A percentile compares a stretch with the other conserved stretches of the same genome.
Conservation (phyloP, 2,888 invertebrate genomes). For the Peribatodes rhomboidaria region DNA sequence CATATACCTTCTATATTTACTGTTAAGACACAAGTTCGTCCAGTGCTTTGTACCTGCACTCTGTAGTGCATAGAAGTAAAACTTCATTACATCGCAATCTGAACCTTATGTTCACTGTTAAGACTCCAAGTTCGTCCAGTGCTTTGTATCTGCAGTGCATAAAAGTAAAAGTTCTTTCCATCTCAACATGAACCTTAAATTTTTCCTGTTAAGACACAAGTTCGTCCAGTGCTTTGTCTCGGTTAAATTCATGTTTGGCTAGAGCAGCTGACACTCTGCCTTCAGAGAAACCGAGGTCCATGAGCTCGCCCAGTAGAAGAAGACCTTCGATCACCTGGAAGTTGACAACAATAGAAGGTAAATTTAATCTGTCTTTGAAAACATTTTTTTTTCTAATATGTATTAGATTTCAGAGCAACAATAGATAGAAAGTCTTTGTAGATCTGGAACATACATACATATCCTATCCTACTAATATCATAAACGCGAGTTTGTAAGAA, state of each 20-base stretch:
- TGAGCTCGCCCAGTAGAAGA: slow-evolving; percentile 91
- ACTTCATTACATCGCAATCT: background rate
- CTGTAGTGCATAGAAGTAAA: background rate
- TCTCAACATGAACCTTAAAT: slow-evolving; percentile 13
- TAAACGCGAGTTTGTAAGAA: too few relatives aligned
- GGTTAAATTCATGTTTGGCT: slow-evolving; percentile 92
- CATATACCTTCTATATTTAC: background rate
- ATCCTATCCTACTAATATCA: too few relatives aligned
- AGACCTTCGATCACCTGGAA: slow-evolving; percentile 93
- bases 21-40: background rate
- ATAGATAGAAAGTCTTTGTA: too few relatives aligned
- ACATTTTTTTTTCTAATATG: too few relatives aligned
- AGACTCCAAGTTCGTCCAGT: slow-evolving; percentile 92
- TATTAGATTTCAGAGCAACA: too few relatives aligned
- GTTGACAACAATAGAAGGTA: slow-evolving; percentile 26
- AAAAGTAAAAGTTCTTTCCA: background rate
- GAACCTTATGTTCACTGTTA: slow-evolving; percentile 68
- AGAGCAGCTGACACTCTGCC: slow-evolving; percentile 91
- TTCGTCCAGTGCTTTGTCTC: slow-evolving; percentile 94
- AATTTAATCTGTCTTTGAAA: background rate
- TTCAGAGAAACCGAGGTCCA: slow-evolving; percentile 94
- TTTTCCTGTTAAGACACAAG: slow-evolving; percentile 88
- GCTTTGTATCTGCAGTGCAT: slow-evolving; percentile 90
- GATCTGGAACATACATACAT: too few relatives aligned
- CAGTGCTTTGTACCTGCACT: background rate